A percentile compares a stretch with the other conserved stretches of the same genome.
phyloP scores from a whole-genome alignment of 2,797 vertebrate genomes.

The Poeciliopsis presidionis region DNA sequence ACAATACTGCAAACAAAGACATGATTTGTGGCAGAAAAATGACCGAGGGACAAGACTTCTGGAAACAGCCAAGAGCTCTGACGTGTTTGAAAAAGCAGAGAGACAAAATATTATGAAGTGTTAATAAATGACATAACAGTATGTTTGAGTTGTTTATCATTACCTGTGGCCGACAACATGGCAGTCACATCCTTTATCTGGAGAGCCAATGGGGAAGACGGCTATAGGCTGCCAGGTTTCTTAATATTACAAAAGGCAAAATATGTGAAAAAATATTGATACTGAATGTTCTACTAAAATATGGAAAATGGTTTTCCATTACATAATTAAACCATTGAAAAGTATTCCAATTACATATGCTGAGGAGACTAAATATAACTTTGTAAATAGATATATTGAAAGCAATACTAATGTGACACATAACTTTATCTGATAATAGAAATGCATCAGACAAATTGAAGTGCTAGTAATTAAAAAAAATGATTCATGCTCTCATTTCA shows the following conservation, averaged over 20 bases:
- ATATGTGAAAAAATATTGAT: background rate
- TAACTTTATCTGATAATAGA: background rate
- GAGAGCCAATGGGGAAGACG: background rate
- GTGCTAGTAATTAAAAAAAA: background rate
- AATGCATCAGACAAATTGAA: background rate
- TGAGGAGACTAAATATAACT: background rate
- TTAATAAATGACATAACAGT: background rate
- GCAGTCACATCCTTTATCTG: conserved; percentile 4
- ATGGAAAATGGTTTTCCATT: background rate
- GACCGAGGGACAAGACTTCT: background rate
- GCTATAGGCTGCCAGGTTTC: background rate
- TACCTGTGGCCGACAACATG: background rate
- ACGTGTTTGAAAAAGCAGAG: background rate
- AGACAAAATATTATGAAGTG: background rate
- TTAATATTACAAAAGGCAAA: background rate
- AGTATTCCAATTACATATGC: background rate
- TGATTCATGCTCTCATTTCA: background rate
- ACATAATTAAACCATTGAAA: background rate
- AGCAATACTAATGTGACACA: background rate
- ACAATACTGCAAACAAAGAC: background rate
- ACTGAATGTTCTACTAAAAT: background rate
- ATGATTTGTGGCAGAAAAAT: background rate
- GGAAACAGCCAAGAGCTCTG: background rate
- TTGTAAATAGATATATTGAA: background rate
- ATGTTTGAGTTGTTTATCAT: background rate